Conservation (phyloP, 2,888 invertebrate genomes). For the Rhamphomyia laevipes region DNA sequence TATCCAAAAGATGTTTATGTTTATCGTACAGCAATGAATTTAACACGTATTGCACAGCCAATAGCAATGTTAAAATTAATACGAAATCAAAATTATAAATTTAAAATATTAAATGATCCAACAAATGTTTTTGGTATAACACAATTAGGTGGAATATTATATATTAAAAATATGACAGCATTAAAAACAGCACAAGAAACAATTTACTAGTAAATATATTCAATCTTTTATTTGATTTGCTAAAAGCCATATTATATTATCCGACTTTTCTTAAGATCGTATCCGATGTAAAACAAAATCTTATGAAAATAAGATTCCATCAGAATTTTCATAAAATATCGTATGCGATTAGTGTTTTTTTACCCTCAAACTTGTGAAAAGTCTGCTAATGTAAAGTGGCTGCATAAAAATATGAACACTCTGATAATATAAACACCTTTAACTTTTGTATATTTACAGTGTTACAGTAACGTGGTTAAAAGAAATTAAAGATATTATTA, state of each 20-base stretch:
- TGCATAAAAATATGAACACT: background rate
- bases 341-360: no score
- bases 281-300: slow-evolving; percentile 22
- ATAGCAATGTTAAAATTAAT: slow-evolving; percentile 25
- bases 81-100: slow-evolving; percentile 22
- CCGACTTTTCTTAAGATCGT: background rate
- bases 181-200: slow-evolving; percentile 36
- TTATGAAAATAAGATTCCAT: background rate
- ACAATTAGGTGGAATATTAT: slow-evolving; percentile 43
- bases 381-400: background rate
- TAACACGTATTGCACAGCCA: slow-evolving; percentile 40
- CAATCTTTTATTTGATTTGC: background rate
- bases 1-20: slow-evolving; percentile 32
- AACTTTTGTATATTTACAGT: slow-evolving; percentile 9
- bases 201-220: slow-evolving; percentile 31
- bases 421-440: background rate
- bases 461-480: slow-evolving; percentile 29
- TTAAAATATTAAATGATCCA: slow-evolving; percentile 28
- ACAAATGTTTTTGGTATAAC: slow-evolving; percentile 44
- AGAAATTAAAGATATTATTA: slow-evolving; percentile 23
- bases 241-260: no score
- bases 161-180: slow-evolving; percentile 39
- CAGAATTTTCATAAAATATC: no score
- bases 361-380: no score
- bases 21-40: slow-evolving; percentile 37